Conservation (phyloP, 2,797 vertebrate genomes). For the Merluccius polli region DNA sequence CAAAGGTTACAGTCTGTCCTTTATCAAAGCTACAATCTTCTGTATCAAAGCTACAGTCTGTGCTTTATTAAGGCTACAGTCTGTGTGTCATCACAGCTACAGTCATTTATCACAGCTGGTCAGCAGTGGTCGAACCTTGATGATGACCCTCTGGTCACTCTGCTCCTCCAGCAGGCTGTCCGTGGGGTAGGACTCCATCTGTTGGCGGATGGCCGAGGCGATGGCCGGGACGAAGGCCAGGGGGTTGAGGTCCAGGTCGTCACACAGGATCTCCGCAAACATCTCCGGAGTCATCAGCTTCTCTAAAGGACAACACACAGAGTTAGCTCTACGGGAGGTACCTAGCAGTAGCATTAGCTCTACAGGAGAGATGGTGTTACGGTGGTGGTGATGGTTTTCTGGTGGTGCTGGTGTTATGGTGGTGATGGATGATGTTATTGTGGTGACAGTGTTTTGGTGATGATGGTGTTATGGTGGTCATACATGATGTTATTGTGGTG, state of each 20-base stretch:
- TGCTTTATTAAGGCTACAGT: neutral
- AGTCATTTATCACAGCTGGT: neutral
- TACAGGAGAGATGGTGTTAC: too few species aligned
- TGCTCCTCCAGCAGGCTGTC: conserved; percentile 96
- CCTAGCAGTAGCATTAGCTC: neutral
- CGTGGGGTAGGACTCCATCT: conserved; percentile 95
- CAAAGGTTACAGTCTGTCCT: neutral
- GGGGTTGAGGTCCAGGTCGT: conserved; percentile 95
- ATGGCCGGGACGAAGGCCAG: conserved; percentile 95
- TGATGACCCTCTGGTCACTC: conserved; percentile 95
- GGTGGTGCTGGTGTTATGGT: too few species aligned
- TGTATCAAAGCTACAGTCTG: neutral
- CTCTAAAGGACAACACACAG: conserved; percentile 65
- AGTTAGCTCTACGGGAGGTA: neutral
- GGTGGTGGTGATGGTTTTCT: too few species aligned
- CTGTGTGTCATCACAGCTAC: neutral
- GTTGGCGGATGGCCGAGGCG: conserved; percentile 94
- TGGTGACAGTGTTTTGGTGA: too few species aligned
- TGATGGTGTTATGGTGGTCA: too few species aligned
- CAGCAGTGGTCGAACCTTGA: conserved; percentile 76
- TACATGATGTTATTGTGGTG: too few species aligned
- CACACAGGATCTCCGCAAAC: conserved; percentile 97
- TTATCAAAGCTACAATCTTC: neutral
- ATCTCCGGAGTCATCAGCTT: conserved; percentile 99
- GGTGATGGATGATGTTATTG: too few species aligned